Evolutionary conservation across 1,140 invertebrate species (phyloP).

Genomic region (Pachyrhynchus sulphureomaculatus): DNA sequence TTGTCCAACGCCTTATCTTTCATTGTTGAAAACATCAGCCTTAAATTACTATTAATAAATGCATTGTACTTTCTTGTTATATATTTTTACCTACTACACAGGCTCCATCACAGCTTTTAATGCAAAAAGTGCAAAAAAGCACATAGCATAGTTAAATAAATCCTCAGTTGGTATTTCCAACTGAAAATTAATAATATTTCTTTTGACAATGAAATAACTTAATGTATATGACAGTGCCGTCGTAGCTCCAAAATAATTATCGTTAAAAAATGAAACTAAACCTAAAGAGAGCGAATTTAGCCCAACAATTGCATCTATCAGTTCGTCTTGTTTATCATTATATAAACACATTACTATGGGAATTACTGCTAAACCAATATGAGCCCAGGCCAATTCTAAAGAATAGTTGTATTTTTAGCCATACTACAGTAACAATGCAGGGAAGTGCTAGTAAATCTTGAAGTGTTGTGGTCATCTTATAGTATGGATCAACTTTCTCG

Average conservation of each 20-base stretch:
- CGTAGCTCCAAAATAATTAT: constrained; percentile 31
- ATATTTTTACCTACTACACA: not conserved
- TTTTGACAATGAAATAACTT: constrained; percentile 32
- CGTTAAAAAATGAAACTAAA: constrained; percentile 14
- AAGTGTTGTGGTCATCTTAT: constrained; percentile 16
- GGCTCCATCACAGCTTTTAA: constrained; percentile 21
- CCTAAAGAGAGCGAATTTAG: constrained; percentile 16
- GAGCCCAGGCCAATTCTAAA: constrained; percentile 10
- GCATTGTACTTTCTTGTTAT: not conserved
- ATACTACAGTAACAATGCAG: constrained; percentile 24
- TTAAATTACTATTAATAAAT: no score
- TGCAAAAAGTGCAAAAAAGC: constrained; percentile 34
- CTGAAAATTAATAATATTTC: constrained; percentile 10
- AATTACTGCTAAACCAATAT: constrained; percentile 14
- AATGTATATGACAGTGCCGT: constrained; percentile 22
- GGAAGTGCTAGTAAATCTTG: constrained; percentile 34
- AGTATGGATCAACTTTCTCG: constrained; percentile 10
- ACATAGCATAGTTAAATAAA: constrained; percentile 36
- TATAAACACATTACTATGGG: constrained; percentile 26
- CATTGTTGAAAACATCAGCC: no score
- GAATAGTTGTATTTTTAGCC: constrained; percentile 29
- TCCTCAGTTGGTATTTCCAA: constrained; percentile 29
- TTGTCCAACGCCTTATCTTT: no score
- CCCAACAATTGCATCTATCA: constrained; percentile 15
- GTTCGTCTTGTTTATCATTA: constrained; percentile 6